These are phyloP conservation scores for Atherinomorus stipes DNA, from an alignment of 2,113 vertebrate species.

Conservation along the genomic window DNA sequence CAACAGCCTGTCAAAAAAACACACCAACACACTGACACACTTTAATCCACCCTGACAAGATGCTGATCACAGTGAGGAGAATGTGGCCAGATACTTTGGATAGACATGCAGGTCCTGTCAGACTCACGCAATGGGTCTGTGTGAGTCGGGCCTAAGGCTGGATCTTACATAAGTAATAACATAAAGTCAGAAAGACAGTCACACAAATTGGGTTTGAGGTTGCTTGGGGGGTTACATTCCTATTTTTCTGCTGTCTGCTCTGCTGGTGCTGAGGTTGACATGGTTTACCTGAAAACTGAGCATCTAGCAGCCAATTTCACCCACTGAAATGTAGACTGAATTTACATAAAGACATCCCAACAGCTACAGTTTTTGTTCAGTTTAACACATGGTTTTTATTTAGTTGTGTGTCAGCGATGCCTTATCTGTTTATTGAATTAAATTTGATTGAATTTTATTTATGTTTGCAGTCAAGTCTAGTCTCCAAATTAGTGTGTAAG, in stretches of 20 bases:
- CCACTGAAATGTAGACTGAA: background rate
- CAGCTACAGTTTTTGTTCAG: background rate
- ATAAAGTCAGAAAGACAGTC: constrained; percentile 31
- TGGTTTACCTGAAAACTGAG: background rate
- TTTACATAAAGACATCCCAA: background rate
- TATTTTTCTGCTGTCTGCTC: constrained; percentile 13
- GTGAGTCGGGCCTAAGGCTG: constrained; percentile 26
- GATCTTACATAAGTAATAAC: constrained; percentile 43
- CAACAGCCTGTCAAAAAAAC: constrained; percentile 16
- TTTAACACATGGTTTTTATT: no score
- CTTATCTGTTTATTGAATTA: no score
- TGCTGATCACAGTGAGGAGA: constrained; percentile 40
- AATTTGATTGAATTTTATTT: no score
- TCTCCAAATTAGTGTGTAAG: no score
- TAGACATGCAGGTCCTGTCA: constrained; percentile 47
- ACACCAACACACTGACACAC: constrained; percentile 10
- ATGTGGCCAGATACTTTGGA: constrained; percentile 33
- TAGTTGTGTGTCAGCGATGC: no score
- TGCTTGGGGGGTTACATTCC: background rate
- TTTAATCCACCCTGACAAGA: constrained; percentile 48
- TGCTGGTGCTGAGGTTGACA: constrained; percentile 15
- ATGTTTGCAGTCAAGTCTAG: no score
- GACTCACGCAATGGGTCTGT: background rate
- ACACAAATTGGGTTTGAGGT: constrained; percentile 25
- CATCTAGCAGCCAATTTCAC: constrained; percentile 13